phyloP scores from a whole-genome alignment of 2,797 vertebrate genomes.

The Sphaeramia orbicularis region DNA sequence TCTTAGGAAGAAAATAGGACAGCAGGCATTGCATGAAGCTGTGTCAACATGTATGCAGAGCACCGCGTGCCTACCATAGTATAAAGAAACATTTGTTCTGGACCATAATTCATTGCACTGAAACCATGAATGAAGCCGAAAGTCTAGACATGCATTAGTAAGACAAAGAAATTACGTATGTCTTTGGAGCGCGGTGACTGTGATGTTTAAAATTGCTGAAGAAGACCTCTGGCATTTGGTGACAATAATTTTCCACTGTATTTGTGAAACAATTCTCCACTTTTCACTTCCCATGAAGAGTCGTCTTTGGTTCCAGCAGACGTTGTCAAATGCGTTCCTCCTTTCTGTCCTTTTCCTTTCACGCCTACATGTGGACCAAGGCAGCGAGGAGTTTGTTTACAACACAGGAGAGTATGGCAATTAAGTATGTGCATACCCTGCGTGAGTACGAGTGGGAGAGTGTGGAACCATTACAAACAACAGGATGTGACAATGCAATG shows the following conservation, averaged over 20 bases:
- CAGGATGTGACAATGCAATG: conserved; percentile 72
- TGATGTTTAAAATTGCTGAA: conserved; percentile 56
- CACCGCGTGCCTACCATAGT: conserved; percentile 3
- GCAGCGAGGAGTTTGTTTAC: conserved; percentile 61
- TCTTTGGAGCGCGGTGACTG: conserved; percentile 38
- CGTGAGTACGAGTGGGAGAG: conserved; percentile 39
- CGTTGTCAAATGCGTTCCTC: conserved; percentile 49
- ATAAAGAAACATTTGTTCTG: conserved; percentile 38
- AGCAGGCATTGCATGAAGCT: conserved; percentile 15
- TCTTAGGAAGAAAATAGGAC: conserved; percentile 30
- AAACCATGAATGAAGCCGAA: conserved; percentile 38
- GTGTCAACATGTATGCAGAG: conserved; percentile 16
- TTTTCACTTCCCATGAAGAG: conserved; percentile 46
- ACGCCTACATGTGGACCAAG: conserved; percentile 18
- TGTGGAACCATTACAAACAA: conserved; percentile 47
- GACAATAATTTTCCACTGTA: conserved; percentile 41
- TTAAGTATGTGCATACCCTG: conserved; percentile 35
- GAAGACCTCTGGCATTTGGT: conserved; percentile 36
- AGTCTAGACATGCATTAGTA: conserved; percentile 33
- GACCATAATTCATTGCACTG: conserved; percentile 34
- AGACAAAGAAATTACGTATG: conserved; percentile 42
- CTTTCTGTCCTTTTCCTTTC: conserved; percentile 15
- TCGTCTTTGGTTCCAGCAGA: conserved; percentile 42
- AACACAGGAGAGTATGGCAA: conserved; percentile 46
- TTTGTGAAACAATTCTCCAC: conserved; percentile 40